Conservation (phyloP, 1,140 invertebrate genomes). For the Macrobrachium rosenbergii region DNA sequence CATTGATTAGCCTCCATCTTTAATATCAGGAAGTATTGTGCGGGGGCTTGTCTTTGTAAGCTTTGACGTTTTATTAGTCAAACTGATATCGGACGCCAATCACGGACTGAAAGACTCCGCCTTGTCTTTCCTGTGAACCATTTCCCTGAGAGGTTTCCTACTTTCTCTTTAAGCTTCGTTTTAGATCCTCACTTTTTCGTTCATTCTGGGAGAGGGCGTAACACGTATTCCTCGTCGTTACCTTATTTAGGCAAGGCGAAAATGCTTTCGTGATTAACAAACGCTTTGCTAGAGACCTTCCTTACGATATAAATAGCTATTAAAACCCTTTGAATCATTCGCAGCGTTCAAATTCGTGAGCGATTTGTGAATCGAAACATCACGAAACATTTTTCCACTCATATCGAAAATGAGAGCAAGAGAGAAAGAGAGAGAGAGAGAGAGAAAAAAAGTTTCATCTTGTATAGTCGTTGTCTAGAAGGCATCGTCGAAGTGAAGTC, state of each 20-base stretch:
- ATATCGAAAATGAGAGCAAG: background rate
- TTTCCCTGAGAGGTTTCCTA: background rate
- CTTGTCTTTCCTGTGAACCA: conserved; percentile 48
- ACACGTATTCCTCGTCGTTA: background rate
- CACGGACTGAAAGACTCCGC: conserved; percentile 45
- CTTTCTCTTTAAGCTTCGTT: conserved; percentile 6
- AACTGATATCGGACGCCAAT: conserved; percentile 58
- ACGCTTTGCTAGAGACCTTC: too few relatives aligned
- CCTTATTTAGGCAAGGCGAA: too few relatives aligned
- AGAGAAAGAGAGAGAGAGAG: background rate
- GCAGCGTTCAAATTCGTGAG: too few relatives aligned
- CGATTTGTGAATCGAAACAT: too few relatives aligned
- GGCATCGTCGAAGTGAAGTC: conserved; percentile 44
- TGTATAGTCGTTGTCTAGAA: background rate
- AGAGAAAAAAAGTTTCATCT: conserved; percentile 11
- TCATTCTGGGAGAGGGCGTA: background rate
- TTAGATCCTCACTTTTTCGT: conserved; percentile 19
- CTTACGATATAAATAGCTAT: too few relatives aligned
- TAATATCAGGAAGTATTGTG: conserved; percentile 51
- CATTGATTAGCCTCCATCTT: conserved; percentile 51
- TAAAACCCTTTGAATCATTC: too few relatives aligned
- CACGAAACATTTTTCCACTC: too few relatives aligned
- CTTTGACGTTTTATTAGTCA: conserved; percentile 58
- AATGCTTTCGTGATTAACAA: too few relatives aligned
- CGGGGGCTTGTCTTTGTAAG: conserved; percentile 46